A percentile compares a stretch with the other conserved stretches of the same genome.
phyloP scores from a whole-genome alignment of 2,888 invertebrate genomes.

The Coenonympha arcania region DNA sequence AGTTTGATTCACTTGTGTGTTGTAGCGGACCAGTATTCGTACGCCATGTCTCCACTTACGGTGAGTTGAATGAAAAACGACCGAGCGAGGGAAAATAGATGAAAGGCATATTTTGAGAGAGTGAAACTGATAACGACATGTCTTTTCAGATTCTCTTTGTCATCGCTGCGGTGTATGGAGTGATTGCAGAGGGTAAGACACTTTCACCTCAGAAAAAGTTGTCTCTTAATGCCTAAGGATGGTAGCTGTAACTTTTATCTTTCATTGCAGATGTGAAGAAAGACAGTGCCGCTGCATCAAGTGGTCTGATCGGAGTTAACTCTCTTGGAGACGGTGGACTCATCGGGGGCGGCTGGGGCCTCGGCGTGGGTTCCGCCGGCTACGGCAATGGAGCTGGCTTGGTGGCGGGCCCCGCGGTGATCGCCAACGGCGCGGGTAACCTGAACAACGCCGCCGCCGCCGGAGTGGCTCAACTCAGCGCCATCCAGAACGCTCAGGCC shows the following conservation, averaged over 20 bases:
- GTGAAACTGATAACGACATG: neutral
- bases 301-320: conserved; percentile 37
- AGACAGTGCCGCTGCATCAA: conserved; percentile 37
- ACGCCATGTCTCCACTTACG: conserved; percentile 66
- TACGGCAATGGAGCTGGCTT: conserved; percentile 31
- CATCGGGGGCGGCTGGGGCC: conserved; percentile 26
- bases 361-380: conserved; percentile 28
- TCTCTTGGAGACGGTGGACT: conserved; percentile 17
- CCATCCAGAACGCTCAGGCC: conserved; percentile 66
- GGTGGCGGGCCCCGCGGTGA: conserved; percentile 29
- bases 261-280: conserved; percentile 32
- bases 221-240: neutral
- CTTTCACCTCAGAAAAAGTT: neutral
- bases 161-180: conserved; percentile 62
- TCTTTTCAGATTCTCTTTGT: conserved; percentile 61
- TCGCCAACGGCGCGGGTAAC: conserved; percentile 35
- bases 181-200: conserved; percentile 52
- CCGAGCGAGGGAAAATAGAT: neutral
- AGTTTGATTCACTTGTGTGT: conserved; percentile 46
- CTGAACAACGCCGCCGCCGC: conserved; percentile 61
- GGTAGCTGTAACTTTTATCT: neutral
- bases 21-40: conserved; percentile 37
- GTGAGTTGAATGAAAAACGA: conserved; percentile 38
- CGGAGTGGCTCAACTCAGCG: conserved; percentile 63
- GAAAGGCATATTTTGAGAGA: neutral